Conservation (phyloP, 2,113 vertebrate species). For the Phyllostomus hastatus region DNA sequence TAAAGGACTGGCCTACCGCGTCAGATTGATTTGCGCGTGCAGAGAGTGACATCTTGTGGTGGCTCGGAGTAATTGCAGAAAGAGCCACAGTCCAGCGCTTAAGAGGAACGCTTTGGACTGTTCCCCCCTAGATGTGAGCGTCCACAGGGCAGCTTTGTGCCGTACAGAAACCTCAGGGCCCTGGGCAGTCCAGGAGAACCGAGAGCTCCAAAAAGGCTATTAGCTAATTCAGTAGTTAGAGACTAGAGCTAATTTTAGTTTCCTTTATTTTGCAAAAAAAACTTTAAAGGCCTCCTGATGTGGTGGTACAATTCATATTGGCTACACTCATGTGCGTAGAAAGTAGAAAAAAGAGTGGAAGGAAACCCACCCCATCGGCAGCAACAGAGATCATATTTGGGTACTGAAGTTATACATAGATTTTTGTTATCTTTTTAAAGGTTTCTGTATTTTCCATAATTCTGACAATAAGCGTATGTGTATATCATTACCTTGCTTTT, state of each 20-base stretch:
- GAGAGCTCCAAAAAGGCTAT: background rate
- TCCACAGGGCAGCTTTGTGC: no score
- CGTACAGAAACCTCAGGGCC: background rate
- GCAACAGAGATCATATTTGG: background rate
- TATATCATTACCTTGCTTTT: background rate
- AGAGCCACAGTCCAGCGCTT: background rate
- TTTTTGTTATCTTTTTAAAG: background rate
- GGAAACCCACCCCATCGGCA: background rate
- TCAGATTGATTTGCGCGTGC: background rate
- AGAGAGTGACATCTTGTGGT: constrained; percentile 49
- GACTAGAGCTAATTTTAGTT: background rate
- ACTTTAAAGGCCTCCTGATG: background rate
- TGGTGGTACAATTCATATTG: background rate
- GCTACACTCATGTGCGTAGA: background rate
- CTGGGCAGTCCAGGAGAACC: background rate
- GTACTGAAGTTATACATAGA: background rate
- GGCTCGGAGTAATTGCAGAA: background rate
- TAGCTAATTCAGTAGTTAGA: background rate
- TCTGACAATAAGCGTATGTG: background rate
- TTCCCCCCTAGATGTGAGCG: background rate
- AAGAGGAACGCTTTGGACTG: background rate
- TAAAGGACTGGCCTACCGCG: accelerated
- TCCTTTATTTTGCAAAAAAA: background rate
- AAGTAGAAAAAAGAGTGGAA: background rate
- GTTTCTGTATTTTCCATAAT: background rate